Evolutionary conservation across 2,888 invertebrate genomes (phyloP).

Genomic region (Drosophila paranaensis): DNA sequence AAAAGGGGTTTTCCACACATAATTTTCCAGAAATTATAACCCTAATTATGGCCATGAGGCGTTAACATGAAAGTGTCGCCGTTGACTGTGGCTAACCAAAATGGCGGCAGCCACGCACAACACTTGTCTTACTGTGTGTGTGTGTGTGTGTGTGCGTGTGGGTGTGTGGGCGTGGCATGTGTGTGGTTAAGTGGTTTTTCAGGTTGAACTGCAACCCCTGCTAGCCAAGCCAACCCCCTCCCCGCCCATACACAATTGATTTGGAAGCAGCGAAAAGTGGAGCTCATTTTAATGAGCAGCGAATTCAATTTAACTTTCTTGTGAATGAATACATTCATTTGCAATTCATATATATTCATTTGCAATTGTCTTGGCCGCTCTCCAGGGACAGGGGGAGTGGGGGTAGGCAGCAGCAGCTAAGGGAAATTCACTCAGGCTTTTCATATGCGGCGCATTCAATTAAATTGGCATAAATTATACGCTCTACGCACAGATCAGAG

Average conservation of each 20-base stretch:
- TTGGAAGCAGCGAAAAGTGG: constrained; percentile 43
- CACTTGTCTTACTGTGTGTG: background rate
- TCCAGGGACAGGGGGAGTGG: constrained; percentile 24
- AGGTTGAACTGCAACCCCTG: constrained; percentile 33
- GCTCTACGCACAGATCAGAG: constrained; percentile 46
- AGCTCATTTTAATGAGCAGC: constrained; percentile 70
- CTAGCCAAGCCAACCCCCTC: background rate
- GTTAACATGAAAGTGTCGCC: constrained; percentile 38
- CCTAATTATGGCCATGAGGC: constrained; percentile 74
- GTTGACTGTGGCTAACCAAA: constrained; percentile 58
- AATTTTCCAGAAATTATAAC: constrained; percentile 67
- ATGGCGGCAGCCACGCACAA: constrained; percentile 45
- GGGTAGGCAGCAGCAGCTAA: background rate
- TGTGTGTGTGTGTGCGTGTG: constrained; percentile 10
- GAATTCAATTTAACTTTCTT: constrained; percentile 71
- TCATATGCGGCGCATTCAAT: constrained; percentile 67
- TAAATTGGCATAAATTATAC: constrained; percentile 80
- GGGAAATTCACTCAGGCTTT: constrained; percentile 16
- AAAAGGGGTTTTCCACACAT: constrained; percentile 51
- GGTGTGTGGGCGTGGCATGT: constrained; percentile 27
- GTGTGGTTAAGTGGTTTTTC: constrained; percentile 71
- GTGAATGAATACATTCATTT: constrained; percentile 67
- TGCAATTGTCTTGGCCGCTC: constrained; percentile 57
- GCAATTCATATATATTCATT: constrained; percentile 70
- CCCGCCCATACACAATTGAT: constrained; percentile 27